phyloP scores from a whole-genome alignment of 2,113 vertebrate genomes.

The Mormyrus lacerda region DNA sequence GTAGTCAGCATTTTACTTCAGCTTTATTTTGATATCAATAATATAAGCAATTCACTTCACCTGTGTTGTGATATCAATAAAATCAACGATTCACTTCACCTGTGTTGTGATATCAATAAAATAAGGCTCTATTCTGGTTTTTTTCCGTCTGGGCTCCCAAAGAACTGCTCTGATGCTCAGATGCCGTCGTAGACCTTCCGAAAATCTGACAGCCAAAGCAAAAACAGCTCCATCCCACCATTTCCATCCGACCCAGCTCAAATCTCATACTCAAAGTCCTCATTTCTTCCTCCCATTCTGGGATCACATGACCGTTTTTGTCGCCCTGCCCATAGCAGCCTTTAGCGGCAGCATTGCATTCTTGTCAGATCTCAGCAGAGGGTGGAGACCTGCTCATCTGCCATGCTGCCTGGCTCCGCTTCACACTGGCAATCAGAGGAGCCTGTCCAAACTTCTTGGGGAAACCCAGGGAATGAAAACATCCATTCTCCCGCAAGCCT shows the following conservation, averaged over 20 bases:
- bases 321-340: not conserved
- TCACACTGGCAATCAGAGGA: not conserved
- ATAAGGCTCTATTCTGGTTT: not conserved
- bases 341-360: not conserved
- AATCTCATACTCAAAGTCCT: not conserved
- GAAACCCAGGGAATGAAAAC: not conserved
- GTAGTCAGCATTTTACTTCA: not conserved
- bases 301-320: not conserved
- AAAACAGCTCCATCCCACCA: not conserved
- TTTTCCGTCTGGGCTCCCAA: not conserved
- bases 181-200: not conserved
- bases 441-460: not conserved
- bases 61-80: not conserved
- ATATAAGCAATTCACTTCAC: not conserved
- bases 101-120: not conserved
- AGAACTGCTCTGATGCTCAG: not conserved
- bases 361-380: not conserved
- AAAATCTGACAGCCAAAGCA: not conserved
- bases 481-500: not conserved
- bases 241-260: not conserved
- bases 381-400: not conserved
- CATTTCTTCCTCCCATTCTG: not conserved
- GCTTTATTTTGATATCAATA: not conserved
- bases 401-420: not conserved
- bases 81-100: not conserved